Conservation (phyloP, 2,113 vertebrate genomes). For the Nettapus auritus region DNA sequence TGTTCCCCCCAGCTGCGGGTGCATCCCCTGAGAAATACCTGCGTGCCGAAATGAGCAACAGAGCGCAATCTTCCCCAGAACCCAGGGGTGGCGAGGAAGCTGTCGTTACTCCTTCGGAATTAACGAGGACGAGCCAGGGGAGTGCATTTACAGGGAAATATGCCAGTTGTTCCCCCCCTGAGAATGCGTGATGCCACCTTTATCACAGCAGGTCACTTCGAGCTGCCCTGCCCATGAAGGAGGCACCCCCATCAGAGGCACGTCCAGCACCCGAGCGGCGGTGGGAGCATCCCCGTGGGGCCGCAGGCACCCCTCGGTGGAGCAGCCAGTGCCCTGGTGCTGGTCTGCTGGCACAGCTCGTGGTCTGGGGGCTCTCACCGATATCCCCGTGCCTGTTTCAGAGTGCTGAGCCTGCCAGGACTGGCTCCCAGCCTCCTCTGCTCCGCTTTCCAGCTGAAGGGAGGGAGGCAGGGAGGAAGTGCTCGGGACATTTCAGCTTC, state of each 20-base stretch:
- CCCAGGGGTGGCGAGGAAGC: neutral
- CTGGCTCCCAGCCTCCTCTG: neutral
- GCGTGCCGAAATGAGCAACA: neutral
- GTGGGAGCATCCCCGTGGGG: neutral
- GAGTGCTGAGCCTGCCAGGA: neutral
- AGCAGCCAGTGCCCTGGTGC: constrained; percentile 14
- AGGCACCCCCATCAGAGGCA: neutral
- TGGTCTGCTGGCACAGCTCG: neutral
- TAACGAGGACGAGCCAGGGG: neutral
- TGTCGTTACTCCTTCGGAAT: neutral
- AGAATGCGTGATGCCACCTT: neutral
- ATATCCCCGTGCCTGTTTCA: neutral
- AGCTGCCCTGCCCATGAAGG: neutral
- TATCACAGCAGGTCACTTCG: neutral
- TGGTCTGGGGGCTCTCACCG: neutral
- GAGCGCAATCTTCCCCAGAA: neutral
- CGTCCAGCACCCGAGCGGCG: accelerated
- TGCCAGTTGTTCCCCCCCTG: neutral
- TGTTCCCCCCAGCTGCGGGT: neutral
- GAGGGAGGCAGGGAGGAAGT: neutral
- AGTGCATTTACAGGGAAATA: neutral
- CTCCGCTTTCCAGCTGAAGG: neutral
- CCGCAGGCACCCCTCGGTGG: neutral
- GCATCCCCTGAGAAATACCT: neutral
- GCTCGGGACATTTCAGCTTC: neutral